Evolutionary conservation across 2,888 invertebrate species (phyloP), one percentile per base, ranked within the genome.

Genomic region (Eupithecia centaureata): DNA sequence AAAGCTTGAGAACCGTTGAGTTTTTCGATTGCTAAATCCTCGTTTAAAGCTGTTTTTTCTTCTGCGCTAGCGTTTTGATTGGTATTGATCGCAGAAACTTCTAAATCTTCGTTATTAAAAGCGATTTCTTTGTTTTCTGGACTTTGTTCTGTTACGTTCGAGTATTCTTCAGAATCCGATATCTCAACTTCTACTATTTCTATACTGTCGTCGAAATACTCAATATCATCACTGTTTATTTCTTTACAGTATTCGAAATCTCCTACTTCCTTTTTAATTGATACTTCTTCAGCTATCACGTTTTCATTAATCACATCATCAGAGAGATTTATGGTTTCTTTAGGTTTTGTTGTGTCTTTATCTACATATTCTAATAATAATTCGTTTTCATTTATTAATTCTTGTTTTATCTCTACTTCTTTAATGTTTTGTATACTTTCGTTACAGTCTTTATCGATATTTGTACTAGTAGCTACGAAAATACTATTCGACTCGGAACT

Each of bases 181-280:
- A 57, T n/a, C 30, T 57, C 57, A 32, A 57, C 32, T 13, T 57
- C 57, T 5, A 33, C n/a, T 4, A 57, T 30, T 57, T 57, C 57
- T 12, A 57, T 32, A 32, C 57, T 7, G 57, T 57, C 57, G 22
- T 57, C 57, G 32, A 57, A 57, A 30, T 57, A 32, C 18, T 57
- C 57, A 5, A 57, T 22, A 22, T 57, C 57, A 12, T 57, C 57
- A 56, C 4, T n/a, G 28, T 56, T 56, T 18, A 28, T 56, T 56
- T 10, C 28, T 12, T 56, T 56, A 8, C n/a, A 7, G 7, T 15
- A 27, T 56, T 15, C 8, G n/a, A 22, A 1, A 18, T 30, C 32
- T 4, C 5, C 13, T 32, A 10, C 12, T 32, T 30, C 18, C 4
- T 22, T 57, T 32, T 57, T 57, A 22, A 30, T 12, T 13, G 18